Conservation (phyloP, 92 coral and sea anemone genomes). For the Phenganax stokvisi region DNA sequence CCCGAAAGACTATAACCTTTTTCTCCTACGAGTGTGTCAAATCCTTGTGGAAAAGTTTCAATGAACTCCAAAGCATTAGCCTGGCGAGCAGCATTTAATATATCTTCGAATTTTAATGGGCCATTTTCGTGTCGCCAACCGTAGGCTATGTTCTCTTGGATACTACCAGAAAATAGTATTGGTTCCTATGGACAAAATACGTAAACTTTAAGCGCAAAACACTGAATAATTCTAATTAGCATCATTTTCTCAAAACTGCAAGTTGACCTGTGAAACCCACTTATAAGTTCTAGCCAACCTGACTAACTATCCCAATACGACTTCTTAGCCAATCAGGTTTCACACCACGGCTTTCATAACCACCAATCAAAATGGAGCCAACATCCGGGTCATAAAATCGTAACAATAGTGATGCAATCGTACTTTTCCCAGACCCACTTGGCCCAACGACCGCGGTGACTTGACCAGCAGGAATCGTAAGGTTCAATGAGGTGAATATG, state of each 20-base stretch:
- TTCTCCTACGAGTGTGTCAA: slow-evolving; percentile 87
- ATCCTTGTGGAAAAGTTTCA: slow-evolving; percentile 69
- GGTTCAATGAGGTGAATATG: slow-evolving; percentile 63
- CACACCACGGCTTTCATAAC: slow-evolving; percentile 66
- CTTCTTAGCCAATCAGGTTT: slow-evolving; percentile 89
- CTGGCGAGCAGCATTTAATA: slow-evolving; percentile 78
- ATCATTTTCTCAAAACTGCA: neutral
- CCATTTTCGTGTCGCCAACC: slow-evolving; percentile 63
- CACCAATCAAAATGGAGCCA: slow-evolving; percentile 74
- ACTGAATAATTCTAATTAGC: neutral
- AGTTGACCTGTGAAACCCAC: neutral
- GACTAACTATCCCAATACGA: slow-evolving; percentile 81
- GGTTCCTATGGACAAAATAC: slow-evolving; percentile 63
- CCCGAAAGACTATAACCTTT: slow-evolving; percentile 96
- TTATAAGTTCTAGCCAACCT: slow-evolving; percentile 44
- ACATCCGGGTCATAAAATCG: slow-evolving; percentile 83
- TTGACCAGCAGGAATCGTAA: slow-evolving; percentile 70
- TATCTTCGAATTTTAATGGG: slow-evolving; percentile 52
- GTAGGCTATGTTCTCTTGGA: slow-evolving; percentile 86
- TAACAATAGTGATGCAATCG: slow-evolving; percentile 70
- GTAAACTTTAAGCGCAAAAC: neutral
- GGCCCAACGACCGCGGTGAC: slow-evolving; percentile 97
- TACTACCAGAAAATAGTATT: slow-evolving; percentile 76
- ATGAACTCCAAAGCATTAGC: slow-evolving; percentile 88
- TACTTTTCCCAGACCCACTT: slow-evolving; percentile 97